A percentile compares a stretch with the other conserved stretches of the same genome.
These are phyloP conservation scores for Shargacucullia verbasci DNA, from an alignment of 2,888 invertebrate species.

Conservation along the genomic window DNA sequence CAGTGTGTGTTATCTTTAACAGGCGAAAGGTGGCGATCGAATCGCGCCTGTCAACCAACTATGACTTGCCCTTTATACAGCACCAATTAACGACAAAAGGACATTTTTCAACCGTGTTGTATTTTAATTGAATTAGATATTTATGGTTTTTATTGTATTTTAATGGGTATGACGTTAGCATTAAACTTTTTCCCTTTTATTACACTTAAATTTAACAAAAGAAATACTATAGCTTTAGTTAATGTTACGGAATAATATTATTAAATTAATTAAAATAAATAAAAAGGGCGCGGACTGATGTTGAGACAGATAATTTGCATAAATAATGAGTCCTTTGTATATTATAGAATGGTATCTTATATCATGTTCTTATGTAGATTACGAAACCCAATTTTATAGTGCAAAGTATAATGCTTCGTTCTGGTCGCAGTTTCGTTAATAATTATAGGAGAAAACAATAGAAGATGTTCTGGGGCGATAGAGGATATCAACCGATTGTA, in stretches of 20 bases:
- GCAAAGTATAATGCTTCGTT: slow-evolving; percentile 16
- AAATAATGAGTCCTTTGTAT: slow-evolving; percentile 43
- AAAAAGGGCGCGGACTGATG: slow-evolving; percentile 19
- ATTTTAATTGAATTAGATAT: slow-evolving; percentile 54
- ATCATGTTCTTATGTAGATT: slow-evolving; percentile 30
- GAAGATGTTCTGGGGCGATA: neutral
- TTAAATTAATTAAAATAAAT: slow-evolving; percentile 47
- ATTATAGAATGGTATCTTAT: slow-evolving; percentile 30
- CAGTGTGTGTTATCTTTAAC: slow-evolving; percentile 30
- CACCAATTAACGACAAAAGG: slow-evolving; percentile 59
- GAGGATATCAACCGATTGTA: neutral
- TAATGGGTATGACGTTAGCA: slow-evolving; percentile 16
- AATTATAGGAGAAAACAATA: slow-evolving; percentile 13
- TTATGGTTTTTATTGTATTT: slow-evolving; percentile 40
- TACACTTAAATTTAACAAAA: neutral
- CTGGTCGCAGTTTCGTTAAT: slow-evolving; percentile 12
- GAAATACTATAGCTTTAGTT: slow-evolving; percentile 17
- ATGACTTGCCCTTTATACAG: slow-evolving; percentile 46
- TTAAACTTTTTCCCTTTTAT: neutral
- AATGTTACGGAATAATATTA: slow-evolving; percentile 18
- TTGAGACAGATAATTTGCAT: slow-evolving; percentile 37
- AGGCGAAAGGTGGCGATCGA: slow-evolving; percentile 45
- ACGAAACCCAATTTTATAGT: slow-evolving; percentile 26
- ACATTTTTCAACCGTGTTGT: slow-evolving; percentile 46
- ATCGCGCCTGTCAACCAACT: slow-evolving; percentile 24